phyloP scores from a whole-genome alignment of 1,140 invertebrate genomes.

The Leptinotarsa lineolata region DNA sequence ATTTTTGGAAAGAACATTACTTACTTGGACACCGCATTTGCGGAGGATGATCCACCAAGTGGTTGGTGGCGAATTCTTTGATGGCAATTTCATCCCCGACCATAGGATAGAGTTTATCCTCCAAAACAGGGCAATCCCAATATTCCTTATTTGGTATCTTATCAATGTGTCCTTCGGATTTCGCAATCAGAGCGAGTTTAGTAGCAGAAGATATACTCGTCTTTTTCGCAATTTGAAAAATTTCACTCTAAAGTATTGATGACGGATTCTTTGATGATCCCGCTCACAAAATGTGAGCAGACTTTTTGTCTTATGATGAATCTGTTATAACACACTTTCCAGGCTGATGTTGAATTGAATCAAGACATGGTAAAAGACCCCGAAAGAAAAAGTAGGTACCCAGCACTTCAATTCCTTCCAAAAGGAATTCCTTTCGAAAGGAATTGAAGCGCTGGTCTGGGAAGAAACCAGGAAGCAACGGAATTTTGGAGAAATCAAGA shows the following conservation, averaged over 20 bases:
- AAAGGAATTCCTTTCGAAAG: too few relatives aligned
- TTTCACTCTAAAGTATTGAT: slow-evolving; percentile 97
- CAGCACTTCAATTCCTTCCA: too few relatives aligned
- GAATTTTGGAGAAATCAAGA: slow-evolving; percentile 91
- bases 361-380: slow-evolving; percentile 85
- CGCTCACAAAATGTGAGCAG: slow-evolving; percentile 73
- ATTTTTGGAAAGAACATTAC: slow-evolving; percentile 49
- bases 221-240: slow-evolving; percentile 95
- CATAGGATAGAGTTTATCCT: slow-evolving; percentile 60
- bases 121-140: slow-evolving; percentile 96
- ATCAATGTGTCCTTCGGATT: slow-evolving; percentile 75
- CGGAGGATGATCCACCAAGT: slow-evolving; percentile 96
- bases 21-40: slow-evolving; percentile 92
- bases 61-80: slow-evolving; percentile 79
- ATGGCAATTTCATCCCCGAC: slow-evolving; percentile 58
- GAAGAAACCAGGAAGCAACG: slow-evolving; percentile 87
- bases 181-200: slow-evolving; percentile 90
- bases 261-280: slow-evolving; percentile 66
- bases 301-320: neutral
- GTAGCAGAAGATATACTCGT: slow-evolving; percentile 98
- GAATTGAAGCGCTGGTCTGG: slow-evolving; percentile 89
- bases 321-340: slow-evolving; percentile 12
- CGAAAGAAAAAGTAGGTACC: slow-evolving; percentile 78
- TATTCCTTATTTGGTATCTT: slow-evolving; percentile 95
- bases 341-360: slow-evolving; percentile 93